Evolutionary conservation across 2,113 vertebrate species (phyloP).

Genomic region (Diglossa brunneiventris): DNA sequence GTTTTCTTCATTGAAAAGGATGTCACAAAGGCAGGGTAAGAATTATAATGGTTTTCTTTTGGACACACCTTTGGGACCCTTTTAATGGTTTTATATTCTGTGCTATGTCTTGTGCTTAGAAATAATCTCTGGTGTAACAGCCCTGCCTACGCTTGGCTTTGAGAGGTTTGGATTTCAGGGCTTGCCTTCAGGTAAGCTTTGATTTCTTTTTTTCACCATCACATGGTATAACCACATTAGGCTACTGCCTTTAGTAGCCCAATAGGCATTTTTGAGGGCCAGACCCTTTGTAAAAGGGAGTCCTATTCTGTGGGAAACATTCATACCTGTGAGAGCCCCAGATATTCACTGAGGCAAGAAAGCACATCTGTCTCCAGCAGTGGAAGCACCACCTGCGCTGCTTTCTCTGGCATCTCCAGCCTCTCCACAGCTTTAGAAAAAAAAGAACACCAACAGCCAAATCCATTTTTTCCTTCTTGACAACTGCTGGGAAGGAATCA

Average conservation of each 20-base stretch:
- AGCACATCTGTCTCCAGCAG: not conserved
- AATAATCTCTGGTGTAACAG: not conserved
- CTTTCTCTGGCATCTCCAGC: not conserved
- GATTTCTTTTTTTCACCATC: not conserved
- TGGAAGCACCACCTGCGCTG: not conserved
- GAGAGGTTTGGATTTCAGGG: not conserved
- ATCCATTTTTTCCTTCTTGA: not conserved
- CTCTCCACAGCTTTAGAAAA: not conserved
- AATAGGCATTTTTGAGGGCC: not conserved
- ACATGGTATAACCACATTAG: not conserved
- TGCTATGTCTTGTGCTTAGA: not conserved
- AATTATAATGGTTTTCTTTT: not conserved
- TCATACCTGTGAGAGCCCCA: rapidly evolving
- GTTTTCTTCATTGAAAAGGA: not conserved
- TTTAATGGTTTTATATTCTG: not conserved
- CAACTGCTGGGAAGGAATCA: not conserved
- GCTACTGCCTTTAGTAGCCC: not conserved
- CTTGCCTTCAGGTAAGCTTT: not conserved
- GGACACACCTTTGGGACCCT: not conserved
- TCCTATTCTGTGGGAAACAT: not conserved
- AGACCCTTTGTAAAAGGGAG: not conserved
- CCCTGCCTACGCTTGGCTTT: not conserved
- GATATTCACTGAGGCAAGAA: rapidly evolving
- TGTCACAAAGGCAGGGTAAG: not conserved
- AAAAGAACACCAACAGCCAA: not conserved